phyloP scores from a whole-genome alignment of 2,888 invertebrate genomes.

The Drosophila falleni region DNA sequence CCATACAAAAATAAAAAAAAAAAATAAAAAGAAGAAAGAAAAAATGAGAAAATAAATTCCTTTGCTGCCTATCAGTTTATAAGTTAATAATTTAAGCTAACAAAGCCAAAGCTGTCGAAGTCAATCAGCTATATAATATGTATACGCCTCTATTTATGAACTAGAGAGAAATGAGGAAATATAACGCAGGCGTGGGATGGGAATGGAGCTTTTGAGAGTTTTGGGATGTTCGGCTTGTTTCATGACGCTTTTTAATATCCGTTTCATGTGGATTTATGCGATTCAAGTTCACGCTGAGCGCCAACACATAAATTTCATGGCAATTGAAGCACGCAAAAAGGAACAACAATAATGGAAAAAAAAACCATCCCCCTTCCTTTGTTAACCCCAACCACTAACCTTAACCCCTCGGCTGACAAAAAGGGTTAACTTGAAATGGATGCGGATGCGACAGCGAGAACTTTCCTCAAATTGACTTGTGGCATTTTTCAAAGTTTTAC shows the following conservation, averaged over 20 bases:
- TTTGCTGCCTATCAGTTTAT: conserved; percentile 67
- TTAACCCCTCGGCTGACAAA: conserved; percentile 32
- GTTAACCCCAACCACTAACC: not conserved
- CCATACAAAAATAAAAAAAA: not conserved
- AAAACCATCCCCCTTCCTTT: not conserved
- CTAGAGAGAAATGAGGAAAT: not conserved
- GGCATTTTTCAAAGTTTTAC: conserved; percentile 69
- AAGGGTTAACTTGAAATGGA: conserved; percentile 65
- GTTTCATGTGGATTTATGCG: conserved; percentile 78
- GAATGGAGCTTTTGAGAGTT: not conserved
- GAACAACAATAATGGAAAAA: conserved; percentile 9
- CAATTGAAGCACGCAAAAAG: conserved; percentile 70
- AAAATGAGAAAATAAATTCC: conserved; percentile 25
- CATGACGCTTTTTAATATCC: conserved; percentile 77
- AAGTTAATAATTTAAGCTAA: conserved; percentile 73
- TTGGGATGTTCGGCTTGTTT: conserved; percentile 55
- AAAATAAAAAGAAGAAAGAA: not conserved
- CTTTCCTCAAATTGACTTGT: conserved; percentile 73
- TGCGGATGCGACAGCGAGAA: conserved; percentile 29
- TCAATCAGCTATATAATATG: conserved; percentile 75
- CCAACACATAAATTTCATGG: conserved; percentile 77
- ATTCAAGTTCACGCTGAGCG: conserved; percentile 77
- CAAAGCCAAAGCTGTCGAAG: conserved; percentile 65
- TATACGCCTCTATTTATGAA: conserved; percentile 15
- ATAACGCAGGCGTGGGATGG: not conserved